Evolutionary conservation across 2,888 invertebrate species (phyloP), one percentile per base, ranked within the genome.

Genomic region (Andrena haemorrhoa): DNA sequence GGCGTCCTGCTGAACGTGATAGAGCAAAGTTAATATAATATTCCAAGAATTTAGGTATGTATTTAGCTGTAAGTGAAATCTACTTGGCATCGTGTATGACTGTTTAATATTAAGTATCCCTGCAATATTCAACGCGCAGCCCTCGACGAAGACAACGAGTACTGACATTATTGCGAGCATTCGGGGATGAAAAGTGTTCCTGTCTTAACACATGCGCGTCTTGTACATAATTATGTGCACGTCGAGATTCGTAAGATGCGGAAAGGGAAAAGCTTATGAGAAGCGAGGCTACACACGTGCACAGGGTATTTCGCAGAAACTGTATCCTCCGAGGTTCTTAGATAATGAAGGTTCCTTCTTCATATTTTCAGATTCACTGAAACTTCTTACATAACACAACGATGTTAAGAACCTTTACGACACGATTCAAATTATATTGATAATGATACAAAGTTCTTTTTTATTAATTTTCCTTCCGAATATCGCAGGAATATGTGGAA

Each of bases 171-270:
- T 79, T 53, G 69, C 69, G 2, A 65, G 68, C 64, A 79, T 69
- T 73, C 64, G 69, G 8, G 68, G 68, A 69, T n/a, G 74, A 81
- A 70, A 79, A 79, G 35, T 73, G 71, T 71, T 80, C 63, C 56
- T 31, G 63, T 41, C 75, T 71, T 63, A 66, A 71, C 29, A 58
- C 31, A n/a, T 31, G 33, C 70, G 35, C 49, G 16, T 16, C 20
- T 16, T 10, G 16, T 41, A 33, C 16, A 23, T 58, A 58, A 58
- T 83, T 77, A 26, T 8, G 29, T 26, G 51, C 72, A 35, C 47
- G 47, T 33, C 56, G 58, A 3, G 7, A 0, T 26, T 69, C 49
- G 64, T 64, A 58, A 84, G 53, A 5, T 5, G 31, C n/a, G 20
- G 26, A 74, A 16, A n/a, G 23, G 29, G 31, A 49, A 60, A 70